Evolutionary conservation across 2,888 invertebrate species (phyloP).

Genomic region (Drosophila helvetica): DNA sequence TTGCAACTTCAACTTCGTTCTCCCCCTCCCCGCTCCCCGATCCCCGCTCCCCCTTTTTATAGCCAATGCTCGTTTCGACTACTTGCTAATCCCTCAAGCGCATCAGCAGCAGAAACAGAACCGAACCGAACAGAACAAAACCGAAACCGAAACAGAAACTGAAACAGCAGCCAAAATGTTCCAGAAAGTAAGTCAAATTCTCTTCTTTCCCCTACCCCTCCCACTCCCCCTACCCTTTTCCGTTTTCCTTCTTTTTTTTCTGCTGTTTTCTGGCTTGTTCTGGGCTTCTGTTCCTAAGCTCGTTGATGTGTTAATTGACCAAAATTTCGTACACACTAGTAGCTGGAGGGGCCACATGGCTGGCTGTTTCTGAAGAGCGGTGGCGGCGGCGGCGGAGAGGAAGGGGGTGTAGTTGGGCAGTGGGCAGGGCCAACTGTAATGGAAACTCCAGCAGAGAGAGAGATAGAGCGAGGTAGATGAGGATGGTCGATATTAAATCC

Average conservation of each 20-base stretch:
- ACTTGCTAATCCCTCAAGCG: slow-evolving; percentile 67
- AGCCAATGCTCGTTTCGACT: slow-evolving; percentile 8
- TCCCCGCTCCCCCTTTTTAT: not conserved
- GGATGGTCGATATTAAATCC: slow-evolving; percentile 76
- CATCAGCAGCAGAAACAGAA: slow-evolving; percentile 53
- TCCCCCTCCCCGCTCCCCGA: too few species aligned
- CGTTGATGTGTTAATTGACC: slow-evolving; percentile 82
- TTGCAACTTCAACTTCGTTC: not conserved
- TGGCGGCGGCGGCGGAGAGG: slow-evolving; percentile 1
- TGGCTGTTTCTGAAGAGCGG: slow-evolving; percentile 24
- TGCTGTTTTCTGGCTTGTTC: slow-evolving; percentile 25
- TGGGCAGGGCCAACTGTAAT: slow-evolving; percentile 34
- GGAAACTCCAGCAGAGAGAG: slow-evolving; percentile 48
- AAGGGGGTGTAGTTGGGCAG: not conserved
- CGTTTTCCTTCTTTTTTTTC: slow-evolving; percentile 8
- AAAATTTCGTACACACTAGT: slow-evolving; percentile 74
- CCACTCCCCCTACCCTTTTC: not conserved
- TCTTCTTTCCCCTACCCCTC: slow-evolving; percentile 13
- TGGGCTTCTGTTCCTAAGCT: slow-evolving; percentile 60
- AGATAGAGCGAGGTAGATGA: slow-evolving; percentile 42
- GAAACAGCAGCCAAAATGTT: slow-evolving; percentile 45
- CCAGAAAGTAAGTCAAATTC: slow-evolving; percentile 59
- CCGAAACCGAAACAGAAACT: slow-evolving; percentile 38
- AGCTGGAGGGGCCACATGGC: slow-evolving; percentile 52
- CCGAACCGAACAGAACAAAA: slow-evolving; percentile 10